Evolutionary conservation across 64 coral and sea anemone species (phyloP).

Genomic region (Platygyra sinensis): DNA sequence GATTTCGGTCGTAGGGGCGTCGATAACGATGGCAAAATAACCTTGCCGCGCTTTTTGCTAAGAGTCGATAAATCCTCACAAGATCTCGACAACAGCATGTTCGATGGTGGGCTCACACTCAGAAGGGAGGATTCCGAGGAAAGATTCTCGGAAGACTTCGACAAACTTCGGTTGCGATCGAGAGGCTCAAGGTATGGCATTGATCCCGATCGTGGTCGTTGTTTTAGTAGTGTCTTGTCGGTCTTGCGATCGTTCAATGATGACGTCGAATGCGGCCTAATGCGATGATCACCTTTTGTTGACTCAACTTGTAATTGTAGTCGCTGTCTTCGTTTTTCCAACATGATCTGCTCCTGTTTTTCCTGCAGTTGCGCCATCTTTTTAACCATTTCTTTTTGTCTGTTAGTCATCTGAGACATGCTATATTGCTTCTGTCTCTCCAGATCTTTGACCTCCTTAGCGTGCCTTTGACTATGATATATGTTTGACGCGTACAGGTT

Average conservation of each 20-base stretch:
- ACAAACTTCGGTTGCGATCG: slow-evolving; percentile 62
- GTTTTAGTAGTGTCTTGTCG: slow-evolving; percentile 1
- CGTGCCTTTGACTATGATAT: slow-evolving; percentile 84
- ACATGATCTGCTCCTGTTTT: slow-evolving; percentile 76
- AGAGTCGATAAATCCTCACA: slow-evolving; percentile 76
- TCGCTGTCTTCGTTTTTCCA: slow-evolving; percentile 64
- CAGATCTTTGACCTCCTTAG: slow-evolving; percentile 83
- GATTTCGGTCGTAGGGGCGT: neutral
- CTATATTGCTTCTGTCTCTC: slow-evolving; percentile 64
- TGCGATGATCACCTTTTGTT: slow-evolving; percentile 28
- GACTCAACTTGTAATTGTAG: slow-evolving; percentile 37
- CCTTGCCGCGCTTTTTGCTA: slow-evolving; percentile 21
- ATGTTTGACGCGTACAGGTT: slow-evolving; percentile 95
- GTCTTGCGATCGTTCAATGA: slow-evolving; percentile 47
- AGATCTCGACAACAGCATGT: slow-evolving; percentile 48
- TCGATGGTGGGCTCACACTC: slow-evolving; percentile 29
- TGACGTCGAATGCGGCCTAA: slow-evolving; percentile 81
- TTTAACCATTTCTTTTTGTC: slow-evolving; percentile 90
- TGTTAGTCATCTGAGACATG: slow-evolving; percentile 72
- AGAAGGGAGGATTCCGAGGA: slow-evolving; percentile 34
- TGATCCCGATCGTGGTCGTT: slow-evolving; percentile 63
- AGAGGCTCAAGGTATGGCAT: slow-evolving; percentile 68
- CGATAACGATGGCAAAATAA: slow-evolving; percentile 56
- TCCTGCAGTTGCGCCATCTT: slow-evolving; percentile 83
- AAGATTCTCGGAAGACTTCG: slow-evolving; percentile 68